Evolutionary conservation across 2,797 vertebrate species (phyloP).

Genomic region (Loriculus beryllinus): DNA sequence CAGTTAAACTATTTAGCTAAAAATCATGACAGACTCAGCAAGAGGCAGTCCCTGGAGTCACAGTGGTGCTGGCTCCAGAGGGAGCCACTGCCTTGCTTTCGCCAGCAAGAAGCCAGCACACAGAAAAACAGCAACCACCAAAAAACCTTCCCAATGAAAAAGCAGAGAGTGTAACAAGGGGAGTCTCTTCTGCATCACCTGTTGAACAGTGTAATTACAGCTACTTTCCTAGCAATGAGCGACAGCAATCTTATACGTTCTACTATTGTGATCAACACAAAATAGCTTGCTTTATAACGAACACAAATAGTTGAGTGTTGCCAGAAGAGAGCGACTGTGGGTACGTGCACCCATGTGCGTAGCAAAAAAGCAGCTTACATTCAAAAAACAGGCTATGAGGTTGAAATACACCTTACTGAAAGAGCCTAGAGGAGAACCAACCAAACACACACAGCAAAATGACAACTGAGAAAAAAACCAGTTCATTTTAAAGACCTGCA

Average conservation of each 20-base stretch:
- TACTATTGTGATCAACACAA: neutral
- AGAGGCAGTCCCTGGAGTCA: neutral
- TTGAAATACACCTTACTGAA: neutral
- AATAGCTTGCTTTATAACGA: neutral
- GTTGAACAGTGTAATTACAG: accelerated
- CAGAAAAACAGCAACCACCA: neutral
- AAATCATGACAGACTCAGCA: neutral
- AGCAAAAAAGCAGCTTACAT: neutral
- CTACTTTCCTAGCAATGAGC: neutral
- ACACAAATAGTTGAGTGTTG: neutral
- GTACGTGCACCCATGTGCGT: accelerated
- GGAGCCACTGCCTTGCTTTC: conserved; percentile 63
- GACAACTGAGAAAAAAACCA: neutral
- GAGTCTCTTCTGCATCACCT: neutral
- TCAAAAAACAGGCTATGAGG: neutral
- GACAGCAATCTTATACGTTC: accelerated
- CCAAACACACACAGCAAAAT: neutral
- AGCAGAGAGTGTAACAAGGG: neutral
- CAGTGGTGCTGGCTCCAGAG: conserved; percentile 51
- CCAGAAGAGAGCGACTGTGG: accelerated
- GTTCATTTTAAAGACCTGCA: neutral
- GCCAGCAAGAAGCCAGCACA: neutral
- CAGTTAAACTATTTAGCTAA: neutral
- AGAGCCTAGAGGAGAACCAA: neutral
- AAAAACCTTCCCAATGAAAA: neutral